These are phyloP conservation scores for Pachypeltis micranthus DNA, from an alignment of 1,140 invertebrate genomes.

Conservation along the genomic window DNA sequence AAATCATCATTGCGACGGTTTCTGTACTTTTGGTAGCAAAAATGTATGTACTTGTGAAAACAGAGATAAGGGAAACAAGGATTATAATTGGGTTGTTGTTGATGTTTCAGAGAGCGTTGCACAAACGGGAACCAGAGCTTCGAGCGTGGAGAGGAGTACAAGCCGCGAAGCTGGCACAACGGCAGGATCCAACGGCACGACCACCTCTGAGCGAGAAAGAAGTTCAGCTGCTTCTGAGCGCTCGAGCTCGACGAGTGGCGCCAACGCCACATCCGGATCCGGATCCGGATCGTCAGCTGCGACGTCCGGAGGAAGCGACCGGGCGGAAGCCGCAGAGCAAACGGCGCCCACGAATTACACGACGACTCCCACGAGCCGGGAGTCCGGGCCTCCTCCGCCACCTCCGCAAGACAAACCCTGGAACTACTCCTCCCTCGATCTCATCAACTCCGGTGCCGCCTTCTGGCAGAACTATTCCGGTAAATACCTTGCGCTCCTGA, in stretches of 20 bases:
- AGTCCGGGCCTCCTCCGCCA: constrained; percentile 35
- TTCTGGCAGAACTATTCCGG: constrained; percentile 84
- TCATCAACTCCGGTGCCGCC: constrained; percentile 43
- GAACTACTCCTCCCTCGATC: constrained; percentile 35
- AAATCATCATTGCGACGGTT: too few species aligned
- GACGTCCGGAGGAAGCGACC: not conserved
- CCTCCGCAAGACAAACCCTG: constrained; percentile 39
- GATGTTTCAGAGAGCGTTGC: constrained; percentile 11
- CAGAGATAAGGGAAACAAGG: too few species aligned
- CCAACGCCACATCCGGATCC: not conserved
- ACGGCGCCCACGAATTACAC: constrained; percentile 25
- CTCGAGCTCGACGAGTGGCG: not conserved
- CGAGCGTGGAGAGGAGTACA: not conserved
- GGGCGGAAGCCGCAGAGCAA: constrained; percentile 16
- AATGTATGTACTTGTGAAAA: too few species aligned
- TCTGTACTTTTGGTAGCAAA: too few species aligned
- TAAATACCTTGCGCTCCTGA: constrained; percentile 31
- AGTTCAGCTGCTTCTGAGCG: not conserved
- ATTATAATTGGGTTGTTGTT: too few species aligned
- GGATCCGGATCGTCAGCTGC: constrained; percentile 1
- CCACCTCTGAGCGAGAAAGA: not conserved
- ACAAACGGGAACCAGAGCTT: not conserved
- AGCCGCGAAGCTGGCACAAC: not conserved
- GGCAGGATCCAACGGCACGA: constrained; percentile 10
- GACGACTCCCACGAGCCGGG: constrained; percentile 26